Evolutionary conservation across 2,113 vertebrate genomes (phyloP).

Genomic region (Carassius auratus): DNA sequence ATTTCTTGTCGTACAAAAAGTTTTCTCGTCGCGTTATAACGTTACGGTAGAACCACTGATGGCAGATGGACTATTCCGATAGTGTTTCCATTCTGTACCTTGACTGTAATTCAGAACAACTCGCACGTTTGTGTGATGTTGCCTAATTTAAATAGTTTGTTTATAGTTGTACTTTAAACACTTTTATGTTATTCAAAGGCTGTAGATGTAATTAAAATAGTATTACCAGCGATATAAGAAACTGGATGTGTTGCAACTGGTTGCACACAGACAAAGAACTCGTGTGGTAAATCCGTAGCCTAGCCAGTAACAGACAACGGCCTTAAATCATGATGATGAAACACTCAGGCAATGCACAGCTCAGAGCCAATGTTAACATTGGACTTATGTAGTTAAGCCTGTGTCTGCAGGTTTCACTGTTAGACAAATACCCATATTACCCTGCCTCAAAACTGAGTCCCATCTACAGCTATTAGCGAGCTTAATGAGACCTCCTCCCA

Average conservation of each 20-base stretch:
- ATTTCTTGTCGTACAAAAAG: too few species aligned
- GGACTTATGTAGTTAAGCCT: background rate
- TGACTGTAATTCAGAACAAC: background rate
- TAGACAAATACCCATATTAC: slow-evolving; percentile 28
- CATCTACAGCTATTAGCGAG: background rate
- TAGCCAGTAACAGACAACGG: slow-evolving; percentile 12
- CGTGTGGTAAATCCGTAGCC: slow-evolving; percentile 6
- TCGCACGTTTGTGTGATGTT: background rate
- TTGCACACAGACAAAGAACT: slow-evolving; percentile 2
- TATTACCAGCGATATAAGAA: background rate
- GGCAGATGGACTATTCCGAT: too few species aligned
- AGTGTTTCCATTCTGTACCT: too few species aligned
- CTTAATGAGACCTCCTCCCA: background rate
- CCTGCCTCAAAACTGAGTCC: background rate
- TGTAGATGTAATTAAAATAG: background rate
- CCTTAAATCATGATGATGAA: slow-evolving; percentile 39
- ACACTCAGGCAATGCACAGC: slow-evolving; percentile 30
- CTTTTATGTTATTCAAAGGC: background rate
- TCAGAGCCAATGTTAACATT: slow-evolving; percentile 16
- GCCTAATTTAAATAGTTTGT: background rate
- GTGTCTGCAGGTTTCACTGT: slow-evolving; percentile 22
- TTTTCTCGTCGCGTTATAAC: too few species aligned
- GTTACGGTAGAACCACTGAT: too few species aligned
- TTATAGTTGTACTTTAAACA: background rate
- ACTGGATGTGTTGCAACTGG: background rate